Evolutionary conservation across 1,140 invertebrate species (phyloP), one percentile per base, ranked within the genome.

Genomic region (Oryctes rhinoceros): DNA sequence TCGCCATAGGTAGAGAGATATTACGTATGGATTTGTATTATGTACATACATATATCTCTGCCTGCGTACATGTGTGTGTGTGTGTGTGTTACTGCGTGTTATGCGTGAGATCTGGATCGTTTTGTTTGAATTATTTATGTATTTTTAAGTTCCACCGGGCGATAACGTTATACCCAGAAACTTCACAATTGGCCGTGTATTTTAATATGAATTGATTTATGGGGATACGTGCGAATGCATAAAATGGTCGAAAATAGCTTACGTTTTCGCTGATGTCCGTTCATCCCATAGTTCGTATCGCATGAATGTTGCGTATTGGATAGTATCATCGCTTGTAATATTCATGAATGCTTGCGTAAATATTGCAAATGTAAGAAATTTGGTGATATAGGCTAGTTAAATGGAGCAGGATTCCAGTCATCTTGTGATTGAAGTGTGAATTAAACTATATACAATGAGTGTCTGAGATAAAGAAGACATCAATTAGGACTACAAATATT

Each of bases 151-250:
- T 67, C 62, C 18, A 67, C 62, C 7, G 3, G 62, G 62, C 62
- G 62, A 67, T 67, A 67, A 67, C 62, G 62, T 35, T 20, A 20
- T 67, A 67, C 18, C 62, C 62, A 35, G 62, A 67, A 67, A 67
- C 62, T 67, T 67, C 62, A 67, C 62, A 67, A 67, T 20, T 67
- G 62, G 62, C 62, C 62, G 62, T 35, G 18, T 67, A 67, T 67
- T 67, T 67, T 67, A 67, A 67, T 67, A 67, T 67, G 62, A 67
- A 67, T 67, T 67, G 62, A 67, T 67, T 67, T 67, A 67, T 67
- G 62, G 62, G 5, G 62, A 24, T 20, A 35, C 62, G 62, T 67
- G 62, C 20, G 18, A 35, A 35, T 20, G 62, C 62, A 67, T 67
- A 67, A 67, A 67, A 67, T 67, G 18, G 7, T 67, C 30, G 18